phyloP scores from a whole-genome alignment of 2,888 invertebrate genomes.

The Nymphalis c-album region DNA sequence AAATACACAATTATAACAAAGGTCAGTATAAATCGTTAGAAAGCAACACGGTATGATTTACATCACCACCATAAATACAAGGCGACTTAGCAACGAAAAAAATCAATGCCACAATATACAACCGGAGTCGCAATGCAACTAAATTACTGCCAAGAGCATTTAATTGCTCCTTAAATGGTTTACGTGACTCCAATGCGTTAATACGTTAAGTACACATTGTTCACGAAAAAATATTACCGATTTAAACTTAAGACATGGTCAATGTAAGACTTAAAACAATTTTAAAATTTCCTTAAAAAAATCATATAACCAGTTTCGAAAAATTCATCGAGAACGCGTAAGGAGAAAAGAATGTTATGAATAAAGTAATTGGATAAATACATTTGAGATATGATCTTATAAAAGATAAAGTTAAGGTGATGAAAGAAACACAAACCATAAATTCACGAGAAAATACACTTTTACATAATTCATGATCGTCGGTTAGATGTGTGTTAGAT shows the following conservation, averaged over 20 bases:
- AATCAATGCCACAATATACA: slow-evolving; percentile 1
- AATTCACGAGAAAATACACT: neutral
- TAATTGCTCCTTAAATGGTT: slow-evolving; percentile 14
- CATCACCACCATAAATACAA: neutral
- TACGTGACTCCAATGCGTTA: slow-evolving; percentile 16
- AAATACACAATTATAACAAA: no score
- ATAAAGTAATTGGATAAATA: slow-evolving; percentile 1
- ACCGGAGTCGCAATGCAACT: neutral
- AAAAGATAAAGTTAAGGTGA: neutral
- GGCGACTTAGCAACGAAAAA: neutral
- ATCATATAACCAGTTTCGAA: neutral
- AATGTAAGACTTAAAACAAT: slow-evolving; percentile 5
- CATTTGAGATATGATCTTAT: neutral
- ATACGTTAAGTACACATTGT: slow-evolving; percentile 13
- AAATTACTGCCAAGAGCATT: slow-evolving; percentile 7
- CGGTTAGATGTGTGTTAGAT: no score
- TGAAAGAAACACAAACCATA: neutral
- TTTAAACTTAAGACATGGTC: slow-evolving; percentile 3
- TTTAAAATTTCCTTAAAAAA: slow-evolving; percentile 6
- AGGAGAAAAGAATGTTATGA: slow-evolving; percentile 2
- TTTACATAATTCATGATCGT: no score
- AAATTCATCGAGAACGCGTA: neutral
- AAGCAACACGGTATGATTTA: slow-evolving; percentile 1
- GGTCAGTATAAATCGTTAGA: neutral
- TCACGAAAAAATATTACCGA: slow-evolving; percentile 15